Evolutionary conservation across 2,113 vertebrate genomes (phyloP).

Genomic region (Leptosomus discolor): DNA sequence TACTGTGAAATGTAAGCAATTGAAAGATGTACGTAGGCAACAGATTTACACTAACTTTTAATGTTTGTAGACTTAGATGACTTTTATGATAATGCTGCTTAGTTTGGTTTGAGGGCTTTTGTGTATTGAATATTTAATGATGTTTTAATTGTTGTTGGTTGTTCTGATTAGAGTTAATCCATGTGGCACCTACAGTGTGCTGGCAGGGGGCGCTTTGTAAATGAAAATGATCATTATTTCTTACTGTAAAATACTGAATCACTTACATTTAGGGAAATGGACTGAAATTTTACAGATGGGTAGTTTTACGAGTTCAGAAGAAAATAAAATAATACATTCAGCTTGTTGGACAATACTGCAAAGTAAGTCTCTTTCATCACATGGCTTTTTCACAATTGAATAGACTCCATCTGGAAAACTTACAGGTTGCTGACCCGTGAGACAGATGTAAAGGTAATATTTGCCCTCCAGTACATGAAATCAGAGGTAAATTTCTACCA

Average conservation of each 20-base stretch:
- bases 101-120: slow-evolving; percentile 12
- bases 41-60: slow-evolving; percentile 50
- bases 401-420: neutral
- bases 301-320: slow-evolving; percentile 10
- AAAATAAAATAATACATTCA: neutral
- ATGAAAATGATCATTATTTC: slow-evolving; percentile 41
- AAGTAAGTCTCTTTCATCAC: neutral
- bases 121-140: slow-evolving; percentile 36
- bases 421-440: neutral
- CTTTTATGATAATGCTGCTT: slow-evolving; percentile 26
- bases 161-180: slow-evolving; percentile 46
- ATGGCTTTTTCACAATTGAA: neutral
- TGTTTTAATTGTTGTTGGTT: slow-evolving; percentile 48
- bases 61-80: slow-evolving; percentile 31
- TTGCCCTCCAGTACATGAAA: neutral
- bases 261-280: slow-evolving; percentile 4
- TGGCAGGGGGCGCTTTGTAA: slow-evolving; percentile 37
- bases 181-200: slow-evolving; percentile 3
- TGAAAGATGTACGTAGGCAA: neutral
- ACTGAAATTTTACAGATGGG: slow-evolving; percentile 37
- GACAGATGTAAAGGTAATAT: neutral
- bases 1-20: neutral
- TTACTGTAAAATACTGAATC: neutral
- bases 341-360: neutral
- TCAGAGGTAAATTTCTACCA: neutral